Evolutionary conservation across 2,113 vertebrate species (phyloP).

Genomic region (Nycticryphes semicollaris): DNA sequence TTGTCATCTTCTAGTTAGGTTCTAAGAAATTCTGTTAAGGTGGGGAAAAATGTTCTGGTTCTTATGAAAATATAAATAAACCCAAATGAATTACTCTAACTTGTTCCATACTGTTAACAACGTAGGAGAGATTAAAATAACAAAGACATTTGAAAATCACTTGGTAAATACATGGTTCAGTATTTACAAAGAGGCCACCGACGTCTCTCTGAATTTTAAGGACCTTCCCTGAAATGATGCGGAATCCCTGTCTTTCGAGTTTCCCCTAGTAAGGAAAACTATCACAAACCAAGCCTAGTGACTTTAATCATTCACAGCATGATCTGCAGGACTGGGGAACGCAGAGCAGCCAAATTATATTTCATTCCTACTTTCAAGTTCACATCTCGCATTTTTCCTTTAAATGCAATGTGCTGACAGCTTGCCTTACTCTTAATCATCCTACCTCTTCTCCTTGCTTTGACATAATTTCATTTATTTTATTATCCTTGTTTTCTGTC

Average conservation of each 20-base stretch:
- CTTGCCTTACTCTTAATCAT: background rate
- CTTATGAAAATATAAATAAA: background rate
- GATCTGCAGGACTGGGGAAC: background rate
- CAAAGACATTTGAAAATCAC: background rate
- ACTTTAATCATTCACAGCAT: background rate
- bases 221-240: background rate
- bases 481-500: background rate
- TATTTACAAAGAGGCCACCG: background rate
- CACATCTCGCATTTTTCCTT: background rate
- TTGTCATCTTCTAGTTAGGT: background rate
- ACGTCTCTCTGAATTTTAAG: background rate
- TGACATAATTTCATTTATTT: background rate
- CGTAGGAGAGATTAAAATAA: background rate
- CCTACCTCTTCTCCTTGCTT: background rate
- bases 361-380: background rate
- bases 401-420: background rate
- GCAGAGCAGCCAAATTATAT: background rate
- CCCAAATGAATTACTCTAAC: background rate
- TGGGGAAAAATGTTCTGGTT: background rate
- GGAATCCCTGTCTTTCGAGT: background rate
- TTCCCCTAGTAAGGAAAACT: background rate
- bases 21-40: background rate
- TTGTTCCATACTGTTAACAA: background rate
- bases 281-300: background rate
- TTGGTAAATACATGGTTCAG: background rate